phyloP scores from a whole-genome alignment of 1,140 invertebrate genomes.

The Pseudomyrmex pallidus region DNA sequence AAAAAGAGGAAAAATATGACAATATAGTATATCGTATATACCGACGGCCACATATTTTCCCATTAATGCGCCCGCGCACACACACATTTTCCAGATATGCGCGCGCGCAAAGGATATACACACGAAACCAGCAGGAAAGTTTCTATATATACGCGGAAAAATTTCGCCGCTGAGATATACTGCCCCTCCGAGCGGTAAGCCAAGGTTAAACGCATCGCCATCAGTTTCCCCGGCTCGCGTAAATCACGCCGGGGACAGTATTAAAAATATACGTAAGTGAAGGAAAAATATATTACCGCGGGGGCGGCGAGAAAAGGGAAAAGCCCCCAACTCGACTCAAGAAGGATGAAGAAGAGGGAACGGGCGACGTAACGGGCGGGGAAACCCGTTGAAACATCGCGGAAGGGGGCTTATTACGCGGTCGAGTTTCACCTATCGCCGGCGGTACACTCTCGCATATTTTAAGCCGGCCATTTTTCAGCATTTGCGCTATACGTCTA shows the following conservation, averaged over 20 bases:
- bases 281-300: conserved; percentile 52
- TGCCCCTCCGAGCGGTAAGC: conserved; percentile 33
- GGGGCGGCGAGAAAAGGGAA: conserved; percentile 10
- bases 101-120: neutral
- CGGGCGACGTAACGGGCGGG: neutral
- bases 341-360: conserved; percentile 1
- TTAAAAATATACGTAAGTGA: conserved; percentile 61
- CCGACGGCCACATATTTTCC: too few species aligned
- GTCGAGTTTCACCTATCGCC: conserved; percentile 81
- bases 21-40: too few species aligned
- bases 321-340: conserved; percentile 9
- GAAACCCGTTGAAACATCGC: conserved; percentile 71
- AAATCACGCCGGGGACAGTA: conserved; percentile 54
- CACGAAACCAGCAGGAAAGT: conserved; percentile 7
- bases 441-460: conserved; percentile 83
- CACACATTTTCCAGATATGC: conserved; percentile 6
- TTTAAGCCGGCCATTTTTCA: conserved; percentile 85
- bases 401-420: conserved; percentile 73
- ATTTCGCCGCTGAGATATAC: conserved; percentile 48
- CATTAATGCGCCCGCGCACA: too few species aligned
- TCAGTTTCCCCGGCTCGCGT: conserved; percentile 51
- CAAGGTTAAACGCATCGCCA: conserved; percentile 58
- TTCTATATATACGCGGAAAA: conserved; percentile 27
- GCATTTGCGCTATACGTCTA: conserved; percentile 82
- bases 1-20: too few species aligned